These are phyloP conservation scores for Glaucomys volans DNA, from an alignment of 2,113 vertebrate species.

Conservation along the genomic window DNA sequence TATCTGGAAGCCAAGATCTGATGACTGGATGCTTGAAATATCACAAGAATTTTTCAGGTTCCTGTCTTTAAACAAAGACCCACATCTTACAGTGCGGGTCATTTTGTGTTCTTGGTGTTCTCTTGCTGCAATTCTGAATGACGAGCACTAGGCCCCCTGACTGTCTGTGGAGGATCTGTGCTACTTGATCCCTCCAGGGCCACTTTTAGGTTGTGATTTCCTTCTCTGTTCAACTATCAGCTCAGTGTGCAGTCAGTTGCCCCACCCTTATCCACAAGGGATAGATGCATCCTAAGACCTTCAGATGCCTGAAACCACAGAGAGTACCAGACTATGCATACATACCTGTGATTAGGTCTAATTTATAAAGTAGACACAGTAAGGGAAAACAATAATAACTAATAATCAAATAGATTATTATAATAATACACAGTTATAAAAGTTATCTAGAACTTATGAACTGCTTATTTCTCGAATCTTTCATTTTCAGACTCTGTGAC, in stretches of 20 bases:
- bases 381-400: background rate
- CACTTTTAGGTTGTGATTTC: background rate
- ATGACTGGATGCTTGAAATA: background rate
- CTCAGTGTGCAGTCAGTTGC: background rate
- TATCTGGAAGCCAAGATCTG: background rate
- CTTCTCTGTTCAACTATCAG: background rate
- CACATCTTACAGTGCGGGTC: background rate
- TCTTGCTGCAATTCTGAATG: background rate
- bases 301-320: background rate
- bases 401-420: background rate
- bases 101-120: background rate
- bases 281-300: background rate
- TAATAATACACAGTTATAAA: background rate
- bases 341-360: background rate
- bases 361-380: background rate
- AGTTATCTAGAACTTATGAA: background rate
- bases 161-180: too few relatives aligned
- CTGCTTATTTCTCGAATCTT: background rate
- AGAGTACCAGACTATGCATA: background rate
- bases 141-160: background rate
- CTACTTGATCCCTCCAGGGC: background rate
- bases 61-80: background rate
- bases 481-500: background rate
- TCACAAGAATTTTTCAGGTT: background rate
- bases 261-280: too few relatives aligned